phyloP scores from a whole-genome alignment of 2,888 invertebrate species.

The Fissipunctia ypsillon region DNA sequence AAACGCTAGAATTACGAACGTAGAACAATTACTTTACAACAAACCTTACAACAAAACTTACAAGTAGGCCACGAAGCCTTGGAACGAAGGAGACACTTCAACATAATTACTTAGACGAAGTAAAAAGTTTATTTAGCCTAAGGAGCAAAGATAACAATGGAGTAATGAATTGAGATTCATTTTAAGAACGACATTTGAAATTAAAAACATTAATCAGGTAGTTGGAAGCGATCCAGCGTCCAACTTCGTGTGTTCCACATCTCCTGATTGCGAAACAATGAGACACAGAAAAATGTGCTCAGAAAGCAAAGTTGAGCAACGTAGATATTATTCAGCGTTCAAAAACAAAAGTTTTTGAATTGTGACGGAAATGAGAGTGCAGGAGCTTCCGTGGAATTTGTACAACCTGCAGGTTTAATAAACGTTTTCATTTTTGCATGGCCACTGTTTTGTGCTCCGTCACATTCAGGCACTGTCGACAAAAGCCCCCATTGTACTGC shows the following conservation, averaged over 20 bases:
- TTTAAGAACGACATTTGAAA: slow-evolving; percentile 20
- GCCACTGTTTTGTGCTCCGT: not conserved
- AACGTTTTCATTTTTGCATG: slow-evolving; percentile 32
- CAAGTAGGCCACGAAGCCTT: slow-evolving; percentile 13
- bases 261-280: slow-evolving; percentile 41
- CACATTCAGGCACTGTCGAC: not conserved
- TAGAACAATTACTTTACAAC: slow-evolving; percentile 15
- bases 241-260: slow-evolving; percentile 24
- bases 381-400: slow-evolving; percentile 25
- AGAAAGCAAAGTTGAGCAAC: slow-evolving; percentile 34
- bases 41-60: slow-evolving; percentile 14
- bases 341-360: slow-evolving; percentile 38
- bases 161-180: slow-evolving; percentile 31
- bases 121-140: slow-evolving; percentile 27
- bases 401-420: slow-evolving; percentile 20
- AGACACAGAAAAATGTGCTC: slow-evolving; percentile 29
- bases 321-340: slow-evolving; percentile 23
- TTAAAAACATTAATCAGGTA: slow-evolving; percentile 42
- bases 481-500: too few species aligned
- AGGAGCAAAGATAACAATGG: slow-evolving; percentile 9
- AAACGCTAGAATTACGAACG: slow-evolving; percentile 8
- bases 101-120: slow-evolving; percentile 41
- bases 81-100: slow-evolving; percentile 31
- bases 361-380: slow-evolving; percentile 18
- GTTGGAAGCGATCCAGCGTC: slow-evolving; percentile 33